Evolutionary conservation across 2,113 vertebrate genomes (phyloP).

Genomic region (Geococcyx californianus): DNA sequence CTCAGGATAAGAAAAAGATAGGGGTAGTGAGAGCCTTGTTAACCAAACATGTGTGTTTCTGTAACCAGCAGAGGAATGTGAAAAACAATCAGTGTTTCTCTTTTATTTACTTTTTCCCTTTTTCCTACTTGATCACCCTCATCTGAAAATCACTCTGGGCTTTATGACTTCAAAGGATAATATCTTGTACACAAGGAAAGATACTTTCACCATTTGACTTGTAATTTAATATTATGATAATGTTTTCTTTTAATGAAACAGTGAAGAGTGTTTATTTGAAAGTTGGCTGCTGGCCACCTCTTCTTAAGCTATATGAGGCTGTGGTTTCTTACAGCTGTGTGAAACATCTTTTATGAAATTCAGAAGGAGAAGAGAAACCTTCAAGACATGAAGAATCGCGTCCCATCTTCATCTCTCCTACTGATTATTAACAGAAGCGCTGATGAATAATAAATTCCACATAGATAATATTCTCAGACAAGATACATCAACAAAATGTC

Average conservation of each 20-base stretch:
- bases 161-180: constrained; percentile 30
- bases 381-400: background rate
- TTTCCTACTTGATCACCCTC: background rate
- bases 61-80: constrained; percentile 29
- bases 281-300: constrained; percentile 29
- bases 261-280: constrained; percentile 50
- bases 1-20: background rate
- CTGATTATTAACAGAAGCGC: background rate
- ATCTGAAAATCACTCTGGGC: constrained; percentile 10
- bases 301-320: background rate
- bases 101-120: constrained; percentile 39
- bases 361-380: background rate
- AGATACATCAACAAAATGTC: background rate
- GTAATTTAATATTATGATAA: constrained; percentile 59
- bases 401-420: background rate
- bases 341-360: constrained; percentile 5
- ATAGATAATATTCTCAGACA: background rate
- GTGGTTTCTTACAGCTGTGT: background rate
- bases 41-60: background rate
- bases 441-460: background rate
- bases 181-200: constrained; percentile 27
- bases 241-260: constrained; percentile 61
- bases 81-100: background rate
- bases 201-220: constrained; percentile 44
- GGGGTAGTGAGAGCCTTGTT: background rate